Conservation (phyloP, 1,140 invertebrate genomes). For the Melipona quadrifasciata region DNA sequence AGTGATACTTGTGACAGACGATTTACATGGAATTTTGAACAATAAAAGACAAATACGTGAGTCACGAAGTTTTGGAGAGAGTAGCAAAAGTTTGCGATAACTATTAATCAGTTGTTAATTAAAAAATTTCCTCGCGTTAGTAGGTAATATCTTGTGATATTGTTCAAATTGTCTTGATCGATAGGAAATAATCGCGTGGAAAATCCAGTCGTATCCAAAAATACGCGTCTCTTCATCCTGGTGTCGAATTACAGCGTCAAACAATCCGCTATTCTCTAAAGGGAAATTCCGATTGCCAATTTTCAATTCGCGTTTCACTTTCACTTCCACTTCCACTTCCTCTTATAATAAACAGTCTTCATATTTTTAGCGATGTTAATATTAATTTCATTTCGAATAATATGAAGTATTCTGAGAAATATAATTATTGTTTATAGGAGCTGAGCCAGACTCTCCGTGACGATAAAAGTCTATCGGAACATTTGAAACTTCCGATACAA, state of each 20-base stretch:
- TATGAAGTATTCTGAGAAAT: not conserved
- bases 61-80: not conserved
- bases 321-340: too few relatives aligned
- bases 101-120: not conserved
- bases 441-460: constrained; percentile 92
- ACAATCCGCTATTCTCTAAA: constrained; percentile 15
- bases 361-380: not conserved
- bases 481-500: constrained; percentile 96
- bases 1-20: not conserved
- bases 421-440: constrained; percentile 83
- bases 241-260: constrained; percentile 67
- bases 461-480: constrained; percentile 93
- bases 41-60: not conserved
- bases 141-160: too few relatives aligned
- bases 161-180: not conserved
- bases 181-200: constrained; percentile 39
- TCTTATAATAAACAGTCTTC: not conserved
- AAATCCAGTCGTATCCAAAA: constrained; percentile 67
- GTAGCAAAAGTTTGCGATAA: not conserved
- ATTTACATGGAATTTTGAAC: not conserved
- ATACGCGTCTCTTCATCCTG: constrained; percentile 62
- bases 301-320: not conserved
- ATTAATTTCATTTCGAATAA: not conserved
- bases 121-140: not conserved
- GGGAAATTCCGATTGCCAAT: not conserved